phyloP scores from a whole-genome alignment of 2,888 invertebrate genomes.

The Morpho deidamia region DNA sequence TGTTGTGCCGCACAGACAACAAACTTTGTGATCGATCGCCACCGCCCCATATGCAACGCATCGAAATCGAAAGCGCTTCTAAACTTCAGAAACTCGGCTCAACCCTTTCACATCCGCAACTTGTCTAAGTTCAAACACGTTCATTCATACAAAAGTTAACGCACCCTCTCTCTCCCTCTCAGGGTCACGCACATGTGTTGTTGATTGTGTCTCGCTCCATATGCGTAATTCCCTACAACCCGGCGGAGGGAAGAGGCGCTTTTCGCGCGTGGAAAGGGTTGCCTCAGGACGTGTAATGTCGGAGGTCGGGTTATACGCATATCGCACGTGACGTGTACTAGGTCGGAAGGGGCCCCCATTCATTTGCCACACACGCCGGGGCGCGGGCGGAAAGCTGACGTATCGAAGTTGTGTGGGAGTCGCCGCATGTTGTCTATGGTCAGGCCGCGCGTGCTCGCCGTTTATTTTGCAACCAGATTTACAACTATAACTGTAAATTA shows the following conservation, averaged over 20 bases:
- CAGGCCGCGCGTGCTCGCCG: constrained; percentile 62
- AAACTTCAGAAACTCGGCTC: constrained; percentile 55
- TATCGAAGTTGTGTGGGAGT: constrained; percentile 55
- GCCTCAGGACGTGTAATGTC: constrained; percentile 19
- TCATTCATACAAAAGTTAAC: constrained; percentile 59
- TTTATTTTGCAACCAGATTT: constrained; percentile 76
- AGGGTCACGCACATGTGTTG: constrained; percentile 60
- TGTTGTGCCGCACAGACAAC: constrained; percentile 40
- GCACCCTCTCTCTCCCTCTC: constrained; percentile 55
- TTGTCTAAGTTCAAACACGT: constrained; percentile 62
- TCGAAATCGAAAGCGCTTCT: constrained; percentile 64
- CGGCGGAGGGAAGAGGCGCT: constrained; percentile 33
- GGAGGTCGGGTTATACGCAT: constrained; percentile 42
- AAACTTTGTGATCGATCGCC: constrained; percentile 58
- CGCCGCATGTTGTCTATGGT: constrained; percentile 66
- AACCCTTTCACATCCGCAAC: constrained; percentile 65
- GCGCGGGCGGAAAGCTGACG: constrained; percentile 33
- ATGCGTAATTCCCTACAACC: constrained; percentile 52
- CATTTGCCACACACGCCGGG: constrained; percentile 32
- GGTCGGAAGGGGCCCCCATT: constrained; percentile 52
- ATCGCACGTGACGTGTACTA: constrained; percentile 47
- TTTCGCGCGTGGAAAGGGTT: constrained; percentile 27
- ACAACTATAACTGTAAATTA: constrained; percentile 77
- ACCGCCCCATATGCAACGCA: constrained; percentile 62
- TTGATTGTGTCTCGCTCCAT: constrained; percentile 44